phyloP scores from a whole-genome alignment of 2,888 invertebrate species.

The Heteromurus nitidus region DNA sequence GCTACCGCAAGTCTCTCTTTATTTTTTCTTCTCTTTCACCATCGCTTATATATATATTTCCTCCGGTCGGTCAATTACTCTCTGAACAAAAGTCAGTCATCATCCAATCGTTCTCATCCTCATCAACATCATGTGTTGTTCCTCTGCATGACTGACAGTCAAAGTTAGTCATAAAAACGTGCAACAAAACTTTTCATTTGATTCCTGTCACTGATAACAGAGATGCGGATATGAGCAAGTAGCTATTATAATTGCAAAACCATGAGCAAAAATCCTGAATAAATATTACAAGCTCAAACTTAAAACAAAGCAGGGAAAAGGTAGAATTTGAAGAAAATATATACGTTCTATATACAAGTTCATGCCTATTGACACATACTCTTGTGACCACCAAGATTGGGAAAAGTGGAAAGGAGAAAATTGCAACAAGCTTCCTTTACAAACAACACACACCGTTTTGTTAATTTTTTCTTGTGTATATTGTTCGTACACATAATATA shows the following conservation, averaged over 20 bases:
- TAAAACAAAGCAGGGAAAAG: background rate
- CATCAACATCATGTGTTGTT: conserved; percentile 48
- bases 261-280: conserved; percentile 32
- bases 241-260: conserved; percentile 16
- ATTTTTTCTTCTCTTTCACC: conserved; percentile 10
- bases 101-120: conserved; percentile 35
- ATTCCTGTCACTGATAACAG: conserved; percentile 64
- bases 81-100: conserved; percentile 47
- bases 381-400: background rate
- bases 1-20: conserved; percentile 11
- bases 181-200: conserved; percentile 59
- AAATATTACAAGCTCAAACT: too few relatives aligned
- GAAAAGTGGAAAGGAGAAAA: background rate
- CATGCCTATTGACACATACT: background rate
- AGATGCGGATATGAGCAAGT: conserved; percentile 61
- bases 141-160: conserved; percentile 37
- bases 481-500: too few relatives aligned
- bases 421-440: conserved; percentile 21
- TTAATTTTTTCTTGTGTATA: conserved; percentile 9
- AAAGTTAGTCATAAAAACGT: conserved; percentile 39
- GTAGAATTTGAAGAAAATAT: conserved; percentile 6
- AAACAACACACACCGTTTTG: conserved; percentile 54
- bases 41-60: conserved; percentile 6
- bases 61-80: conserved; percentile 25
- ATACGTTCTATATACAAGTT: too few relatives aligned